A percentile compares a stretch with the other conserved stretches of the same genome.
phyloP scores from a whole-genome alignment of 2,888 invertebrate species.

The Hylaea fasciaria region DNA sequence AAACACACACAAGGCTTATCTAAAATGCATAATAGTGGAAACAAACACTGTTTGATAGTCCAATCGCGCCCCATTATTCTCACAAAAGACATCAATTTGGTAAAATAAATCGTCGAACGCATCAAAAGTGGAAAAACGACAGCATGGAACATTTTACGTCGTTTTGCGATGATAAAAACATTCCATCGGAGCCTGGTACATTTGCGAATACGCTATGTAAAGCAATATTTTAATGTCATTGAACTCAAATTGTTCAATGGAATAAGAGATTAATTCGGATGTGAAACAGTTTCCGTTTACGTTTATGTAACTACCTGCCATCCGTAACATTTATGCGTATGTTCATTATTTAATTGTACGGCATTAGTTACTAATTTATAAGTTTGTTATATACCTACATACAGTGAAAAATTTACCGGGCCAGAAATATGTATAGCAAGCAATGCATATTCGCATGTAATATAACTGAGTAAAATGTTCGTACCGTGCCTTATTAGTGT shows the following conservation, averaged over 20 bases:
- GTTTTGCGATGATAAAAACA: conserved; percentile 31
- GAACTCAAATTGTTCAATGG: conserved; percentile 18
- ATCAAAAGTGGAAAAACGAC: conserved; percentile 38
- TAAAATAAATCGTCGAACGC: conserved; percentile 34
- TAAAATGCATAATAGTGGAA: conserved; percentile 1
- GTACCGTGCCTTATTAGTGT: conserved; percentile 17
- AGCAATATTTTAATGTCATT: conserved; percentile 27
- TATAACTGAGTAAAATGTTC: conserved; percentile 1
- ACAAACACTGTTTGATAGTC: conserved; percentile 19
- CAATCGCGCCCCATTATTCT: conserved; percentile 36
- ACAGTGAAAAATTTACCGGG: too few species aligned
- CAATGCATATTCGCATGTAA: not conserved
- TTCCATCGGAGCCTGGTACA: conserved; percentile 12
- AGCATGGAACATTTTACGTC: conserved; percentile 34
- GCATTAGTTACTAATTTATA: too few species aligned
- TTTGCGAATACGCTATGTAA: conserved; percentile 17
- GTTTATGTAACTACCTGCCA: too few species aligned
- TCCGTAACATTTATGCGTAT: too few species aligned
- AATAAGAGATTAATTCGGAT: conserved; percentile 10
- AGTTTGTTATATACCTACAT: too few species aligned
- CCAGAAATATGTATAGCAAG: too few species aligned
- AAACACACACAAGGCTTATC: not conserved
- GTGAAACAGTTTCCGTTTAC: not conserved
- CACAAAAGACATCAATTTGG: conserved; percentile 37
- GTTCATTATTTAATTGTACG: too few species aligned